Conservation (phyloP, 2,797 vertebrate species). For the Sandelia bainsii region DNA sequence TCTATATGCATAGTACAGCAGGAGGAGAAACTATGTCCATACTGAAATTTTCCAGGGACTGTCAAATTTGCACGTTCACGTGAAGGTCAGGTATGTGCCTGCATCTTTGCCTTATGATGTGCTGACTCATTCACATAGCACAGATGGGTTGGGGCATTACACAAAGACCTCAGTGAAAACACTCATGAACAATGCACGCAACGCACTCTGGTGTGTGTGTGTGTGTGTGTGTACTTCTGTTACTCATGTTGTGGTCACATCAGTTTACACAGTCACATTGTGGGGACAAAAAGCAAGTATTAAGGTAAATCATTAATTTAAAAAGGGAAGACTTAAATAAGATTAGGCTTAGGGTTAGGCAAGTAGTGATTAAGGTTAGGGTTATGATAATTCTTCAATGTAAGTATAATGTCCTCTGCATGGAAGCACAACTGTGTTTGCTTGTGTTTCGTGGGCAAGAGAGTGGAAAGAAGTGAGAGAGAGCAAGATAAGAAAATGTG, state of each 20-base stretch:
- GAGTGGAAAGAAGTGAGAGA: background rate
- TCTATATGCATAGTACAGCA: background rate
- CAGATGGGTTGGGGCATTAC: slow-evolving; percentile 54
- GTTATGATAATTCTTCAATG: background rate
- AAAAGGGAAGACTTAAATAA: background rate
- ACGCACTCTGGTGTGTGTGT: slow-evolving; percentile 15
- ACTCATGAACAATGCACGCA: slow-evolving; percentile 58
- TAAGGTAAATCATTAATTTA: background rate
- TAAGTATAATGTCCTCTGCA: background rate
- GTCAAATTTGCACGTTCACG: slow-evolving; percentile 48
- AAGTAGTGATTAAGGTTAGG: too few relatives aligned
- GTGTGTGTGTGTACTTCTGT: slow-evolving; percentile 1
- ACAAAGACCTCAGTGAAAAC: slow-evolving; percentile 53
- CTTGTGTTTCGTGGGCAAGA: background rate
- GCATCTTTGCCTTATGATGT: slow-evolving; percentile 51
- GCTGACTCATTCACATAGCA: slow-evolving; percentile 73
- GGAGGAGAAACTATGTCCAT: slow-evolving; percentile 13
- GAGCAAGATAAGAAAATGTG: background rate
- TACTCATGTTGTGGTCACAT: background rate
- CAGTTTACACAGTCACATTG: background rate
- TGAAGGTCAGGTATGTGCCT: slow-evolving; percentile 63
- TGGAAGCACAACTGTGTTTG: background rate
- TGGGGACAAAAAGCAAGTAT: background rate
- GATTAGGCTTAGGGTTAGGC: too few relatives aligned
- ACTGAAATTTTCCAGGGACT: slow-evolving; percentile 36